These are phyloP conservation scores for Trogon surrucura DNA, from an alignment of 2,113 vertebrate species.

Conservation along the genomic window DNA sequence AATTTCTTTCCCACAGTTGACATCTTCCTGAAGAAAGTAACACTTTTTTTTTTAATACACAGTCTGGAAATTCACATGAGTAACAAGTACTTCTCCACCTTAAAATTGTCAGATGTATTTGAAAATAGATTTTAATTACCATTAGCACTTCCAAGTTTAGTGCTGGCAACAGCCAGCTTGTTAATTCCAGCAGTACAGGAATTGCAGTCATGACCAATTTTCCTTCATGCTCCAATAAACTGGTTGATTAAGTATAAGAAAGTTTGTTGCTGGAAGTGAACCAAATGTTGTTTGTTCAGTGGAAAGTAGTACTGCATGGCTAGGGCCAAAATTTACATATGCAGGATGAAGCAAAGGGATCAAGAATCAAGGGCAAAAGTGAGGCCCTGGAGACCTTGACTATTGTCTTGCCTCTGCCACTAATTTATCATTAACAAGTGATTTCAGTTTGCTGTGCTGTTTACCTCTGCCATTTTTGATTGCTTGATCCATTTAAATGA, in stretches of 20 bases:
- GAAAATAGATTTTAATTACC: conserved; percentile 71
- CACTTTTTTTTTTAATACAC: not conserved
- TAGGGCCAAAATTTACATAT: not conserved
- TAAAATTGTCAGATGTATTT: conserved; percentile 53
- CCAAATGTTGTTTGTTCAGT: not conserved
- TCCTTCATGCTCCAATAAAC: conserved; percentile 56
- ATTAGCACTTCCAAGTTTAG: conserved; percentile 65
- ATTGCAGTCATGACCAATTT: conserved; percentile 62
- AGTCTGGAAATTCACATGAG: conserved; percentile 29
- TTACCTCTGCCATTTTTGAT: not conserved
- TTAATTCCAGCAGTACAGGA: conserved; percentile 60
- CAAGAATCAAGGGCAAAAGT: not conserved
- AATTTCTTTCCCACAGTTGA: not conserved
- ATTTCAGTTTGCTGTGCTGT: not conserved
- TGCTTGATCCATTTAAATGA: not conserved
- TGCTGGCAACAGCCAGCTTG: conserved; percentile 36
- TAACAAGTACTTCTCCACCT: conserved; percentile 53
- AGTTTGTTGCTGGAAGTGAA: conserved; percentile 42
- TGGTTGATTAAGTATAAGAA: conserved; percentile 40
- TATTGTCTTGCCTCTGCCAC: not conserved
- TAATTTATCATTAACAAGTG: not conserved
- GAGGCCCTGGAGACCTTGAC: not conserved
- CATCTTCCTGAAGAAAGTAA: not conserved
- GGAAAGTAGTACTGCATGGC: not conserved
- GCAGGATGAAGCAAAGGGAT: not conserved